Percentiles rank a stretch among this genome's conserved stretches.
Evolutionary conservation across 1,140 invertebrate genomes (phyloP).

Genomic region (Drosophila erecta): DNA sequence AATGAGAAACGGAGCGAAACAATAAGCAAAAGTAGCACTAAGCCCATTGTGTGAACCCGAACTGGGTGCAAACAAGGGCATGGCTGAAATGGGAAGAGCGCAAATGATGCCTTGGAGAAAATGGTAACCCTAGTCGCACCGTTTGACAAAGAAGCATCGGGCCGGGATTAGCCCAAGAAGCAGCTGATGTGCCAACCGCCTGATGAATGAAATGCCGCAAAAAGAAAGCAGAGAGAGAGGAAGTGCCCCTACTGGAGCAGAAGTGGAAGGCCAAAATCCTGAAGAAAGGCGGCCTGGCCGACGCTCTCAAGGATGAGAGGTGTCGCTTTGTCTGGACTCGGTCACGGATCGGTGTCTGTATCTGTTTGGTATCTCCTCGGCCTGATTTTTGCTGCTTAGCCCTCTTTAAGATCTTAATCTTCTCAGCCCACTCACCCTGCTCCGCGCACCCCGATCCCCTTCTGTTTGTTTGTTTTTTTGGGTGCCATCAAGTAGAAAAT

Average conservation of each 20-base stretch:
- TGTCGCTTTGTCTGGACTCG: slow-evolving; percentile 68
- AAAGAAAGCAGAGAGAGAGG: slow-evolving; percentile 47
- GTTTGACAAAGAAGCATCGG: slow-evolving; percentile 43
- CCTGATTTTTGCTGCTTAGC: slow-evolving; percentile 68
- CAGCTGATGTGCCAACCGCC: slow-evolving; percentile 57
- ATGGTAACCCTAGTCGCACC: slow-evolving; percentile 48
- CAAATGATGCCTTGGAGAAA: not conserved
- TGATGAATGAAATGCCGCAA: slow-evolving; percentile 61
- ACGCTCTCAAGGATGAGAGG: slow-evolving; percentile 71
- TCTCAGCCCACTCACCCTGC: slow-evolving; percentile 40
- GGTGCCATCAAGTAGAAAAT: slow-evolving; percentile 79
- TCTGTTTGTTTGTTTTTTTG: slow-evolving; percentile 58
- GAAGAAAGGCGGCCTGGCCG: slow-evolving; percentile 48
- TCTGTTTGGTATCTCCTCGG: slow-evolving; percentile 40
- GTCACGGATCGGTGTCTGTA: slow-evolving; percentile 59
- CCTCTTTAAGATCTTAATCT: slow-evolving; percentile 81
- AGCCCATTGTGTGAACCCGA: slow-evolving; percentile 75
- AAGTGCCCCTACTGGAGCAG: slow-evolving; percentile 19
- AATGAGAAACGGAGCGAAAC: slow-evolving; percentile 68
- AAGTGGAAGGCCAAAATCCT: slow-evolving; percentile 30
- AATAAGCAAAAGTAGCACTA: slow-evolving; percentile 79
- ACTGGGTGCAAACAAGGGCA: slow-evolving; percentile 74
- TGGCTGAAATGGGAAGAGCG: slow-evolving; percentile 12
- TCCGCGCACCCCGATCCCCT: slow-evolving; percentile 3
- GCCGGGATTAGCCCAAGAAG: slow-evolving; percentile 51